phyloP scores from a whole-genome alignment of 2,113 vertebrate species.

The Brachypteracias leptosomus region DNA sequence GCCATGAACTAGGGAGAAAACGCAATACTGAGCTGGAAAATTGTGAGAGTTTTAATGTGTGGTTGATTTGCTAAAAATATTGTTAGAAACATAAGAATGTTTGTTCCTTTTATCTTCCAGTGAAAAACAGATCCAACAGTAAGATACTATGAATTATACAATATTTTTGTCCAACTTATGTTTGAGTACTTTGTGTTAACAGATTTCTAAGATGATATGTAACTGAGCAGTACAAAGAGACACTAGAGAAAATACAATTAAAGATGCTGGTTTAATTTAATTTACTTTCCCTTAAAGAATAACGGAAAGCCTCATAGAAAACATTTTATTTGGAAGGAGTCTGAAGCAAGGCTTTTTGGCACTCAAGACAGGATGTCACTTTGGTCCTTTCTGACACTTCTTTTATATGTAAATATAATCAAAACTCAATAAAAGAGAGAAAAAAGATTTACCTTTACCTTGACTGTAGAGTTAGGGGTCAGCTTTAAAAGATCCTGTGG shows the following conservation, averaged over 20 bases:
- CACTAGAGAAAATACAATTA: not conserved
- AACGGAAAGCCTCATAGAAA: not conserved
- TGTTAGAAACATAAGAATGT: not conserved
- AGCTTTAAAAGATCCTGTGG: not conserved
- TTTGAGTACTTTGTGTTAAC: not conserved
- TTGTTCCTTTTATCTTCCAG: constrained; percentile 39
- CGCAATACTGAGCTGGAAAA: not conserved
- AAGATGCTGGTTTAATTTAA: not conserved
- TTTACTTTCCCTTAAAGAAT: constrained; percentile 10
- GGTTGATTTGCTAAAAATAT: constrained; percentile 55
- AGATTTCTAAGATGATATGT: not conserved
- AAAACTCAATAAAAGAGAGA: not conserved
- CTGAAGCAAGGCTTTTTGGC: not conserved
- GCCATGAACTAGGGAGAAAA: not conserved
- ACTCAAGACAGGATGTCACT: not conserved
- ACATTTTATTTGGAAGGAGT: constrained; percentile 1
- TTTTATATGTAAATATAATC: not conserved
- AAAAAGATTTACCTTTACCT: not conserved
- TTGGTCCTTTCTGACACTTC: not conserved
- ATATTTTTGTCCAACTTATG: not conserved
- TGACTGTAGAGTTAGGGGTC: not conserved
- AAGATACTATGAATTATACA: not conserved
- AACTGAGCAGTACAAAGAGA: not conserved
- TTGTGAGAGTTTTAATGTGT: constrained; percentile 14
- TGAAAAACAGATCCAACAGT: not conserved